Evolutionary conservation across 2,113 vertebrate species (phyloP), one percentile per base, ranked within the genome.

Genomic region (Holacanthus passer): DNA sequence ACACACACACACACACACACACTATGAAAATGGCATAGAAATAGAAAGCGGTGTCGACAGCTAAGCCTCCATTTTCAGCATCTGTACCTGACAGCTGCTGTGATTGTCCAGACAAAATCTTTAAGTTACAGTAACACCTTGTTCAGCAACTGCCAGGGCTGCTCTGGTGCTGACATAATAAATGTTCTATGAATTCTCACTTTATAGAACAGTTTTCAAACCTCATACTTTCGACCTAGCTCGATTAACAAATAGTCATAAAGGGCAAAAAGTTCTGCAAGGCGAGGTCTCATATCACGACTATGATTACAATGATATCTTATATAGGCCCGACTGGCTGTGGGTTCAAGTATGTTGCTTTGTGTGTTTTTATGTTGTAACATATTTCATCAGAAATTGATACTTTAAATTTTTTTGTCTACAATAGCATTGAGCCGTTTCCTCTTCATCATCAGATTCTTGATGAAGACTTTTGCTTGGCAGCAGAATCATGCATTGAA

Each of bases 1-100:
- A 20, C n/a, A 16, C 1, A 1, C 29, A 19, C 29, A 22, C 8
- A 64, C 32, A 41, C 47, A 73, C 77, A 66, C 27, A 55, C 66
- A 37, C 62, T 27, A 45, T n/a, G 29, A 35, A 53, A 60, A 45
- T 72, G 64, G 35, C 41, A 63, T 32, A 69, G 75, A 78, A 87
- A 83, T 11, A 52, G 67, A 81, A 20, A 37, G 24, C 12, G 0
- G 45, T 59, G 35, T 73, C 22, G 11, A 17, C 32, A 20, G 32
- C 52, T 56, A 39, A 63, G 35, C 17, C n/a, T 65, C 35, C 58
- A 41, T 76, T 65, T 75, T 59, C 47, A 69, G 39, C 55, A 56
- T 64, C 19, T 60, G 37, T 7, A 66, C 16, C n/a, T 60, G 43
- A 52, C 64, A 58, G 45, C 59, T 66, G 52, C 37, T 41, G 29